Conservation (phyloP, 1,140 invertebrate genomes). For the Aplysia californica region DNA sequence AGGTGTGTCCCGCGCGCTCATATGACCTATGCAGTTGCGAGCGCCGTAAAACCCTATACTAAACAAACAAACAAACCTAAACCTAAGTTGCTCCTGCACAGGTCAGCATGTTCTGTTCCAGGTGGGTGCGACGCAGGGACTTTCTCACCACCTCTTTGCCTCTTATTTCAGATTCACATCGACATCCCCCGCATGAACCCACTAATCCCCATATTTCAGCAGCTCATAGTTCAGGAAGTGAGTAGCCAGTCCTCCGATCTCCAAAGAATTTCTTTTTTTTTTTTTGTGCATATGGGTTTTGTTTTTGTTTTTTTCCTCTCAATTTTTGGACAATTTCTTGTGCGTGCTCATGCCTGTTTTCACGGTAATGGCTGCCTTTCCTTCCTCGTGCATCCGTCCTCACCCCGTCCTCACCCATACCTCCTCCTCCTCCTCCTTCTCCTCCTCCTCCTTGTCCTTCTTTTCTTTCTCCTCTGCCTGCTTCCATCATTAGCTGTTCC, state of each 20-base stretch:
- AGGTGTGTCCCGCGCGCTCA: too few species aligned
- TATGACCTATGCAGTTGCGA: too few species aligned
- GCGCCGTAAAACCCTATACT: too few species aligned
- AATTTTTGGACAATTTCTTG: neutral
- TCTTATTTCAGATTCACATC: constrained; percentile 86
- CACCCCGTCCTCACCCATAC: too few species aligned
- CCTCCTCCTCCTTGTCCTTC: too few species aligned
- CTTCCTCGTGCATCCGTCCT: too few species aligned
- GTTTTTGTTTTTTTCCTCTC: neutral
- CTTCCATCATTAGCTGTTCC: too few species aligned
- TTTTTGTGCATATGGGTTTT: neutral
- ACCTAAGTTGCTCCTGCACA: neutral
- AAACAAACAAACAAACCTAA: too few species aligned
- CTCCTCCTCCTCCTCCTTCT: too few species aligned
- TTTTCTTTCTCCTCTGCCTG: too few species aligned
- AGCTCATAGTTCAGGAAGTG: constrained; percentile 85
- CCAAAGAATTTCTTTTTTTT: constrained; percentile 4
- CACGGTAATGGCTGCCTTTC: too few species aligned
- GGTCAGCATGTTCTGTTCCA: neutral
- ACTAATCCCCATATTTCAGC: constrained; percentile 91
- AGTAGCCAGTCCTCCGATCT: constrained; percentile 38
- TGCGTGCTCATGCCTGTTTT: constrained; percentile 19
- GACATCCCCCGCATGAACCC: constrained; percentile 98
- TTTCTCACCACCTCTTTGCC: too few species aligned
- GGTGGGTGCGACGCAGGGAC: neutral